A percentile compares a stretch with the other conserved stretches of the same genome.
These are phyloP conservation scores for Theropithecus gelada DNA, from an alignment of 2,113 vertebrate genomes.

Conservation along the genomic window DNA sequence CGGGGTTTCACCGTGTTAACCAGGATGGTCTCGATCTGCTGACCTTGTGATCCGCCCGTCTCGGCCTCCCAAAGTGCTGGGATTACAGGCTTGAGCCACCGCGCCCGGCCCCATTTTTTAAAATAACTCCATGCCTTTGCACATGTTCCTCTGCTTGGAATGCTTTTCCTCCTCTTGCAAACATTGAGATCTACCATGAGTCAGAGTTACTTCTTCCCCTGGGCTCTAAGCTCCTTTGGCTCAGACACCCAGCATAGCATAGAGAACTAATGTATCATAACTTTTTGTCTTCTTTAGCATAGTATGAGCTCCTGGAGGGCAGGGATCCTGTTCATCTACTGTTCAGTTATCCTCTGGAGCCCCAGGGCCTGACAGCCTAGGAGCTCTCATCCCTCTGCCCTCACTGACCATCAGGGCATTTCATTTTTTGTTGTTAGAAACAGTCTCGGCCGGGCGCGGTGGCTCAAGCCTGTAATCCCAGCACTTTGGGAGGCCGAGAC, in stretches of 20 bases:
- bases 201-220: conserved; percentile 37
- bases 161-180: conserved; percentile 36
- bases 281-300: background rate
- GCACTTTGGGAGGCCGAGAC: too few species aligned
- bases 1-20: too few species aligned
- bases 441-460: too few species aligned
- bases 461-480: too few species aligned
- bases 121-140: background rate
- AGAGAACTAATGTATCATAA: background rate
- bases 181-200: background rate
- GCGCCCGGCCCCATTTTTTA: background rate
- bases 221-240: background rate
- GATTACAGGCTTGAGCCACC: too few species aligned
- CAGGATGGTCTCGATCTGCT: too few species aligned
- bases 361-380: background rate
- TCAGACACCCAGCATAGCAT: background rate
- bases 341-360: background rate
- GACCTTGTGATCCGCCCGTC: too few species aligned
- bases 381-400: background rate
- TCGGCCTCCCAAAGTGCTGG: too few species aligned
- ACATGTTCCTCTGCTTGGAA: background rate
- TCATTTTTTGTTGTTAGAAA: background rate
- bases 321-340: background rate
- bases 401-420: background rate
- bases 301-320: background rate